Evolutionary conservation across 2,888 invertebrate genomes (phyloP).

Genomic region (Anoplius nigerrimus): DNA sequence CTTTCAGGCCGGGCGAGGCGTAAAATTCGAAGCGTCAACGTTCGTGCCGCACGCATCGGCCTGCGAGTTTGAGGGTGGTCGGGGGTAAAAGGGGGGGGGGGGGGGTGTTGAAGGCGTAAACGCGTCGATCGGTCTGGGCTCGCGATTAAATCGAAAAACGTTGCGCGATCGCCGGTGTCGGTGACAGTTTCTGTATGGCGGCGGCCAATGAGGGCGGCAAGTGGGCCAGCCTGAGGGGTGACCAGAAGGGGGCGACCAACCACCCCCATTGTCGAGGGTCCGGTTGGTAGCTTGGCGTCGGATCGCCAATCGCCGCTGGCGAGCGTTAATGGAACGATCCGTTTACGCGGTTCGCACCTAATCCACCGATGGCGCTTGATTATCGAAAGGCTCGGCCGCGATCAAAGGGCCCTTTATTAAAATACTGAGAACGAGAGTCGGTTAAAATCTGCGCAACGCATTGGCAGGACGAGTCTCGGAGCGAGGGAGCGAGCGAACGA

Average conservation of each 20-base stretch:
- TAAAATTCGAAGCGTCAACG: background rate
- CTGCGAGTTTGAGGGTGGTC: no score
- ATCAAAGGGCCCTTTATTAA: conserved; percentile 58
- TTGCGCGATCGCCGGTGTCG: background rate
- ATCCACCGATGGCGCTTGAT: conserved; percentile 50
- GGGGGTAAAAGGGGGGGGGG: no score
- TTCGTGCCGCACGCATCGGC: no score
- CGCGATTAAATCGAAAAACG: conserved; percentile 1
- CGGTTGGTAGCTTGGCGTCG: conserved; percentile 14
- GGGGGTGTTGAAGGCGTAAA: no score
- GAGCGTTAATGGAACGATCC: conserved; percentile 46
- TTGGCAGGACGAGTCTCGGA: background rate
- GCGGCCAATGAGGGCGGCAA: background rate
- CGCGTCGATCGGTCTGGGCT: no score
- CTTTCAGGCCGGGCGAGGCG: background rate
- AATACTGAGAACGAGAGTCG: conserved; percentile 49
- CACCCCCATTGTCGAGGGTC: background rate
- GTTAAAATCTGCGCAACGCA: background rate
- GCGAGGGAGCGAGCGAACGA: background rate
- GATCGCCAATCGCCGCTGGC: conserved; percentile 16
- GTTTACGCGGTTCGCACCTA: conserved; percentile 49
- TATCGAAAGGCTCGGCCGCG: conserved; percentile 31
- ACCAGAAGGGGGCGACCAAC: background rate
- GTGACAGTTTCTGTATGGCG: background rate
- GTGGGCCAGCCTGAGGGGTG: background rate